Conservation (phyloP, 37 sponge, comb jelly and placozoan species). For the Bolinopsis microptera region DNA sequence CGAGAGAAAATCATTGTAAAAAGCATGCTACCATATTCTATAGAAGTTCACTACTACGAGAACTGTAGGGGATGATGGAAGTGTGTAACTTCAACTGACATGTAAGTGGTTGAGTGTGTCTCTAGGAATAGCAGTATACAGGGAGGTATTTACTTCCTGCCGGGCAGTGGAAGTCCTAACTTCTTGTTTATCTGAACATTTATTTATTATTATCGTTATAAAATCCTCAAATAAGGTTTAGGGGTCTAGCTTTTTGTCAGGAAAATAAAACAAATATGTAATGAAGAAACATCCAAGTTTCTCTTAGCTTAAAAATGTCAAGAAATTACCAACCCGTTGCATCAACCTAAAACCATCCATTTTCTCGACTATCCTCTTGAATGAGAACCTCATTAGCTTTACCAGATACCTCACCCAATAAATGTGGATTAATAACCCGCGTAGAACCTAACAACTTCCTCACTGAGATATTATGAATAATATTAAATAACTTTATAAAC, state of each 20-base stretch:
- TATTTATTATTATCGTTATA: not conserved
- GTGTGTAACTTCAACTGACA: not conserved
- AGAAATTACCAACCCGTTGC: too few species aligned
- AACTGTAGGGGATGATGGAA: conserved; percentile 57
- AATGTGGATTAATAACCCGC: conserved; percentile 41
- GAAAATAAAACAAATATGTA: too few species aligned
- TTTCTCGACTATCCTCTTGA: not conserved
- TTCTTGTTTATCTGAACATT: conserved; percentile 19
- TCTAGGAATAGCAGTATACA: not conserved
- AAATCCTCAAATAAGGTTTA: too few species aligned
- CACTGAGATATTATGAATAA: not conserved
- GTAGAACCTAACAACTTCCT: conserved; percentile 46
- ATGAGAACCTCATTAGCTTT: conserved; percentile 38
- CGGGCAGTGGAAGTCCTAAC: conserved; percentile 14
- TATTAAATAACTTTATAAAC: too few species aligned
- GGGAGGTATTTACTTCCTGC: not conserved
- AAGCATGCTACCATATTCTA: too few species aligned
- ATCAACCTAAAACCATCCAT: not conserved
- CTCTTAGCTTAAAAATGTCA: too few species aligned
- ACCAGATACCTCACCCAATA: conserved; percentile 46
- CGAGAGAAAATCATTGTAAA: too few species aligned
- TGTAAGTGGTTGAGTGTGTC: conserved; percentile 10
- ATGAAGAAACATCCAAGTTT: too few species aligned
- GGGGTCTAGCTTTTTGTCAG: too few species aligned
- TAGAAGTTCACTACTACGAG: not conserved